Evolutionary conservation across 2,888 invertebrate species (phyloP).

Genomic region (Osmoderma eremita): DNA sequence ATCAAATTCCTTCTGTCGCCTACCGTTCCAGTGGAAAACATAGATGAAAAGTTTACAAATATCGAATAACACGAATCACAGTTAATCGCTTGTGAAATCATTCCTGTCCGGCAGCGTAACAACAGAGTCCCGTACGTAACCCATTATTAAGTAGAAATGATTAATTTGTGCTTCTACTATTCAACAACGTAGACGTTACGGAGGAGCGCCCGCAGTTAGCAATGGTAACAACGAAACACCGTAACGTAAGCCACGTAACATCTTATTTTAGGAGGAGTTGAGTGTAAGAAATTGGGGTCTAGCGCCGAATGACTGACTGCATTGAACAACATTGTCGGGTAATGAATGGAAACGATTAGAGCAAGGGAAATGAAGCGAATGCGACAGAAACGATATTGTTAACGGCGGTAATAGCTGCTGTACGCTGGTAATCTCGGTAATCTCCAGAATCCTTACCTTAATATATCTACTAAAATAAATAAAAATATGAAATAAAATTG

Average conservation of each 20-base stretch:
- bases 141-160: slow-evolving; percentile 38
- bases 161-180: slow-evolving; percentile 41
- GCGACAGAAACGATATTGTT: slow-evolving; percentile 50
- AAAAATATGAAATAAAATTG: neutral
- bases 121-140: slow-evolving; percentile 34
- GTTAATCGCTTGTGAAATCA: slow-evolving; percentile 37
- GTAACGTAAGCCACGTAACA: slow-evolving; percentile 37
- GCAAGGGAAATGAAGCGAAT: slow-evolving; percentile 48
- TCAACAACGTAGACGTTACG: slow-evolving; percentile 34
- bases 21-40: neutral
- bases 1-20: too few species aligned
- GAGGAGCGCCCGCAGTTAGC: slow-evolving; percentile 39
- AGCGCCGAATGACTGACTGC: slow-evolving; percentile 36
- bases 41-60: neutral
- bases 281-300: slow-evolving; percentile 39
- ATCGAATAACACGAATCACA: slow-evolving; percentile 16
- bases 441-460: neutral
- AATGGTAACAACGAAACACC: slow-evolving; percentile 38
- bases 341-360: slow-evolving; percentile 51
- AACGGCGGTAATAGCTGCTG: slow-evolving; percentile 28
- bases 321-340: slow-evolving; percentile 43
- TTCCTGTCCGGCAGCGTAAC: slow-evolving; percentile 32
- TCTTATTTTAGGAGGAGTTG: slow-evolving; percentile 31
- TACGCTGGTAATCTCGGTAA: neutral
- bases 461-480: neutral